Evolutionary conservation across 2,888 invertebrate genomes (phyloP).

Genomic region (Sphaerophoria rueppellii): DNA sequence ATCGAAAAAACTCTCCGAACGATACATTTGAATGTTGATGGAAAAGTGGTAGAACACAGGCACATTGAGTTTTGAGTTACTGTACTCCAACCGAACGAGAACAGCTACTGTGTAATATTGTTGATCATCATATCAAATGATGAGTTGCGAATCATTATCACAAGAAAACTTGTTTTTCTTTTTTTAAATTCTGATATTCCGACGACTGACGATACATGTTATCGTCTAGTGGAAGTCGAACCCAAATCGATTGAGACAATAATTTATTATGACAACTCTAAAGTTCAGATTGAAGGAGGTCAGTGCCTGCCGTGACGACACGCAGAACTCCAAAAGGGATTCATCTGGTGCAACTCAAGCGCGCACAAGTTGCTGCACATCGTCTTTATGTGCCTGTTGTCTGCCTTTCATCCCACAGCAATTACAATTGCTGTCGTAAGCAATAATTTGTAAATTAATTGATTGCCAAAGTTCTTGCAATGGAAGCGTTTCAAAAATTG

Average conservation of each 20-base stretch:
- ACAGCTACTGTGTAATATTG: constrained; percentile 35
- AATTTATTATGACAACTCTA: constrained; percentile 52
- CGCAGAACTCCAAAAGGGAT: constrained; percentile 17
- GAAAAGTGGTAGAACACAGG: no score
- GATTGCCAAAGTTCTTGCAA: constrained; percentile 4
- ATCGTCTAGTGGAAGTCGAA: constrained; percentile 44
- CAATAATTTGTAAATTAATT: constrained; percentile 36
- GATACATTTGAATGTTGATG: no score
- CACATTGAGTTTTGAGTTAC: constrained; percentile 27
- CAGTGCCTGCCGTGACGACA: no score
- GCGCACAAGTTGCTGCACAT: background rate
- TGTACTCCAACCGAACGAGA: constrained; percentile 12
- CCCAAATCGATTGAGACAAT: constrained; percentile 37
- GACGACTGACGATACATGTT: constrained; percentile 26
- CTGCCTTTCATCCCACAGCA: constrained; percentile 38
- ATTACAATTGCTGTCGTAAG: constrained; percentile 31
- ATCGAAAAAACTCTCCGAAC: no score
- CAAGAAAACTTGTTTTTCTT: constrained; percentile 63
- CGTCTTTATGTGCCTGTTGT: constrained; percentile 24
- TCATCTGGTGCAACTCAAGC: constrained; percentile 29
- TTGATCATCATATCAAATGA: constrained; percentile 54
- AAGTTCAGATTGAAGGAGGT: background rate
- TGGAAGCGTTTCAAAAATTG: constrained; percentile 21
- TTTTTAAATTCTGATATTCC: constrained; percentile 44
- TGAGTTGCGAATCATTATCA: constrained; percentile 63